Evolutionary conservation across 2,888 invertebrate species (phyloP), one percentile per base, ranked within the genome.

Genomic region (Coleophora deauratella): DNA sequence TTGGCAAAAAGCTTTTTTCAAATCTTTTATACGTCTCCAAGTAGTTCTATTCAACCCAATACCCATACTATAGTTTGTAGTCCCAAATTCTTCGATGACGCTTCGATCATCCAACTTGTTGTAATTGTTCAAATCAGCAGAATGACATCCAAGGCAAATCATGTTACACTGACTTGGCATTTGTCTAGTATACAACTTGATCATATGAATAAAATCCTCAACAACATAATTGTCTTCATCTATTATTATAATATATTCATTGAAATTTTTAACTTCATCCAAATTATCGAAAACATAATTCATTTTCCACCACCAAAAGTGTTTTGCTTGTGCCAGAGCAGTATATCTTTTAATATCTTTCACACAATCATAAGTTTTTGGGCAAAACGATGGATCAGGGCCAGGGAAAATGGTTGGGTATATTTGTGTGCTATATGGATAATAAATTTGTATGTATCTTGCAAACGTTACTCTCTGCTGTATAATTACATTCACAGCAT

Each of bases 251-350:
- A 72, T 35, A 27, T 52, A 40, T 6, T 48, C 39, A 6, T 62
- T 31, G 37, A 57, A 41, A 43, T 47, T 27, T 15, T 51, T 33
- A 1, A 43, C 50, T 0, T 47, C 44, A 21, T 50, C 40, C 10
- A 72, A 27, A 37, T 59, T 39, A 21, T 70, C 62, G 41, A 74
- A 74, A 0, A 74, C 54, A 12, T 58, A 56, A 34, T 60, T 66
- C 2, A 51, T 44, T 42, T 59, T 64, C 75, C 69, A 74, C 75
- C 70, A 75, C 72, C 66, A 71, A 37, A 63, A 64, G 13, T 63
- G 62, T 40, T 73, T 74, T 3, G 42, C 37, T 38, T 74, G 73
- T 3, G 57, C 57, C 6, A 57, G 45, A 0, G 33, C 36, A 2
- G 52, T 46, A 13, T 57, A 44, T 39, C 68, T 58, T 30, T 42